Evolutionary conservation across 1,140 invertebrate species (phyloP), one percentile per base, ranked within the genome.

Genomic region (Tribolium madens): DNA sequence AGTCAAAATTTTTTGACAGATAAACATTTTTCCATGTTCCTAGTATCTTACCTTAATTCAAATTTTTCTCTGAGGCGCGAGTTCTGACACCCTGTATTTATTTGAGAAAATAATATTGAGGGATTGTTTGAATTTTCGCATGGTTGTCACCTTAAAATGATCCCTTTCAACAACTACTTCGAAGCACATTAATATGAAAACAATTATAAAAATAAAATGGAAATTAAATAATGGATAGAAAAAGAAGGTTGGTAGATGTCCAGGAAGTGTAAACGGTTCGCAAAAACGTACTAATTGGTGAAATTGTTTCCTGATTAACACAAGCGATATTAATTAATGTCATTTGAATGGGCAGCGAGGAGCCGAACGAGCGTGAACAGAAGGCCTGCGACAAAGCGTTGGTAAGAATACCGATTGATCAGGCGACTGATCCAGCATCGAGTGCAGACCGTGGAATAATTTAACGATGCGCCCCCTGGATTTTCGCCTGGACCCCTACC

Each of bases 341-440:
- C 36, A 77, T 77, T 74, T 77, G 60, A 77, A 77, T 77, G 72
- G 71, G 10, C 76, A 31, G 47, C 50, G 21, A 64, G 50, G 21
- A 69, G 33, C 18, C 52, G 46, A 74, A 50, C 76, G 46, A 73
- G 68, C 69, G 68, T 60, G 26, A 73, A 77, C 70, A 77, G 33
- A 77, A 33, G 26, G 21, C 17, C 13, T 33, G 57, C 17, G 57
- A 64, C 57, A 64, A 64, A 64, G 57, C 57, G 14, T 52, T 74
- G 70, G 73, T 77, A 77, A 77, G 76, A 77, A 77, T 53, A 57
- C 60, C 77, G 73, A 78, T 78, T 75, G 77, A 78, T 78, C 77
- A 78, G 73, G 26, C 64, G 73, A 78, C 72, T 77, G 76, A 77
- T 48, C 73, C 31, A 68, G 52, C 33, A 77, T 75, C 73, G 73